A percentile compares a stretch with the other conserved stretches of the same genome.
These are phyloP conservation scores for Dicrurus megarhynchus DNA, from an alignment of 2,113 vertebrate species.

Conservation along the genomic window DNA sequence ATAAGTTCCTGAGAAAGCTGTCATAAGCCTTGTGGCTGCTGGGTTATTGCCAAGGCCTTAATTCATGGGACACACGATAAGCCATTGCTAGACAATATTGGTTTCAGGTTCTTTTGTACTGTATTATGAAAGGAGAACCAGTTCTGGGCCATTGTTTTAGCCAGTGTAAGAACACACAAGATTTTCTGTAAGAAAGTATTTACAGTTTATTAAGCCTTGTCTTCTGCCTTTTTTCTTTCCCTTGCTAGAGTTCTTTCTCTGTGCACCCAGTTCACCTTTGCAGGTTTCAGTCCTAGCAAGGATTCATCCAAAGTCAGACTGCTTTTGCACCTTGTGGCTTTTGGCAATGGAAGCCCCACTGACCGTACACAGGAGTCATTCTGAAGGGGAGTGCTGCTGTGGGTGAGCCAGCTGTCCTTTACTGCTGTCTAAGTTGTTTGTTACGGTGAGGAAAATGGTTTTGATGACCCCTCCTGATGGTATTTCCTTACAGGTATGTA, in stretches of 20 bases:
- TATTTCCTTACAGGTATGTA: neutral
- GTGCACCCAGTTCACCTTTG: neutral
- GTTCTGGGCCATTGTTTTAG: neutral
- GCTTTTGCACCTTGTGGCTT: neutral
- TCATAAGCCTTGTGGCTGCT: slow-evolving; percentile 29
- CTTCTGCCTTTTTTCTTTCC: neutral
- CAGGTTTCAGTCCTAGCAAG: neutral
- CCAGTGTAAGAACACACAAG: neutral
- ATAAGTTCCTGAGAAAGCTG: neutral
- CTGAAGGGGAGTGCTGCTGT: neutral
- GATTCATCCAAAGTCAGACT: neutral
- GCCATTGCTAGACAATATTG: neutral
- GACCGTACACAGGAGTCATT: neutral
- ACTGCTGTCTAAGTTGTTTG: neutral
- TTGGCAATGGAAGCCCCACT: neutral
- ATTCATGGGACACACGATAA: neutral
- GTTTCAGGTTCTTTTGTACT: slow-evolving; percentile 19
- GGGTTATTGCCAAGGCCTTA: slow-evolving; percentile 13
- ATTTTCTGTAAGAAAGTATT: neutral
- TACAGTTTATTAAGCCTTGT: neutral
- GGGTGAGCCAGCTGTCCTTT: neutral
- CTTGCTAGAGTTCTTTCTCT: neutral
- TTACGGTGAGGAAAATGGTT: neutral
- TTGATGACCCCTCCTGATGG: neutral
- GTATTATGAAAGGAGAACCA: neutral